Conservation (phyloP, 1,140 invertebrate genomes). For the Megathymus violae region DNA sequence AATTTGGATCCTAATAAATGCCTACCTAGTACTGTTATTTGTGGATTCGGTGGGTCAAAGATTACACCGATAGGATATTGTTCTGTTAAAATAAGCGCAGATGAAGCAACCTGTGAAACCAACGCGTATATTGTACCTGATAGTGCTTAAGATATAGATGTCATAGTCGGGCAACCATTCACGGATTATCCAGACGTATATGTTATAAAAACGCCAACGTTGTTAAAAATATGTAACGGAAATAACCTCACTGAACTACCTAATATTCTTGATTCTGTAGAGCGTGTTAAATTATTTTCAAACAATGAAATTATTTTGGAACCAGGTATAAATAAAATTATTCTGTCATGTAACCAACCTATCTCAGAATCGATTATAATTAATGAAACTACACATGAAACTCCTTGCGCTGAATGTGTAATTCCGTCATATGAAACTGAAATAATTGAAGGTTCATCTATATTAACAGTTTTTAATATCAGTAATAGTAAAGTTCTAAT, state of each 20-base stretch:
- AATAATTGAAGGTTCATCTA: background rate
- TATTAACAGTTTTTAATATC: background rate
- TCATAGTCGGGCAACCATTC: background rate
- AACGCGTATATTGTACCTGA: background rate
- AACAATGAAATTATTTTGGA: background rate
- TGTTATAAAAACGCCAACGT: background rate
- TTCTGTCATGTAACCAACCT: background rate
- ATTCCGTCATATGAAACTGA: background rate
- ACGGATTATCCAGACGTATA: background rate
- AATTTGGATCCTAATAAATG: background rate
- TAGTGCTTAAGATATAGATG: background rate
- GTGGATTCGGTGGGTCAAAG: background rate
- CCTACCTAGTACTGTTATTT: background rate
- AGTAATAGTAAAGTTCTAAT: background rate
- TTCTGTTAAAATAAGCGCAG: background rate
- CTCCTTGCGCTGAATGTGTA: background rate
- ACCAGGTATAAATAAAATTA: background rate
- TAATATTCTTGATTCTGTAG: background rate
- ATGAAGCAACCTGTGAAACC: background rate
- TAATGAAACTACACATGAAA: background rate
- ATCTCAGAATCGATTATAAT: background rate
- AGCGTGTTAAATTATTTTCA: background rate
- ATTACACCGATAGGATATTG: background rate
- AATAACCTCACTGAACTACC: background rate
- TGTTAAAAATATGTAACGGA: background rate